These are phyloP conservation scores for Xanthorhoe spadicearia DNA, from an alignment of 2,888 invertebrate species.

Conservation along the genomic window DNA sequence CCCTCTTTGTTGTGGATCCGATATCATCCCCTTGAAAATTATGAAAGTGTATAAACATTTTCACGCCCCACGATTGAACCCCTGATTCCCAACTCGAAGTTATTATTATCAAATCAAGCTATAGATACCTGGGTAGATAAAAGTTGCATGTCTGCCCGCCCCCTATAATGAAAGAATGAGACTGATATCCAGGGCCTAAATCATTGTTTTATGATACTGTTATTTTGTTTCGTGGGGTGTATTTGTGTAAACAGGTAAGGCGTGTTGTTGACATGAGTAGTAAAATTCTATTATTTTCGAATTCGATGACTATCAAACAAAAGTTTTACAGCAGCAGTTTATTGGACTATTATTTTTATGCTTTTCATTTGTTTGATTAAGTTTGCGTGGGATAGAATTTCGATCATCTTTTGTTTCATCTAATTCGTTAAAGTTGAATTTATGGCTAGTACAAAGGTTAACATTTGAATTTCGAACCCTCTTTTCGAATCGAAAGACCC, in stretches of 20 bases:
- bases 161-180: conserved; percentile 78
- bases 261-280: conserved; percentile 34
- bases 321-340: not conserved
- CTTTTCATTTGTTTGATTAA: too few relatives aligned
- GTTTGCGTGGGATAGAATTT: too few relatives aligned
- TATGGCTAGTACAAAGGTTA: too few relatives aligned
- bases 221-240: conserved; percentile 62
- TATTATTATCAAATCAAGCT: conserved; percentile 84
- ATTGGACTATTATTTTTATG: too few relatives aligned
- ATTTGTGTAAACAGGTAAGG: conserved; percentile 41
- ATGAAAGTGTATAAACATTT: conserved; percentile 85
- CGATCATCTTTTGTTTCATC: too few relatives aligned
- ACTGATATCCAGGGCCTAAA: conserved; percentile 70
- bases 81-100: conserved; percentile 77
- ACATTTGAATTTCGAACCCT: too few relatives aligned
- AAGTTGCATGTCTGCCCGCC: conserved; percentile 68
- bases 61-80: conserved; percentile 76
- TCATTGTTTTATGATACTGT: conserved; percentile 80
- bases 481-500: too few relatives aligned
- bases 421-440: too few relatives aligned
- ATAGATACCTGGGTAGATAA: conserved; percentile 79
- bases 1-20: conserved; percentile 73
- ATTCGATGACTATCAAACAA: conserved; percentile 1
- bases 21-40: conserved; percentile 82
- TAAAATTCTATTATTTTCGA: conserved; percentile 18